Base-by-base conservation (phyloP, 2,888 invertebrate genomes). In the Drosophila limbata region DNA sequence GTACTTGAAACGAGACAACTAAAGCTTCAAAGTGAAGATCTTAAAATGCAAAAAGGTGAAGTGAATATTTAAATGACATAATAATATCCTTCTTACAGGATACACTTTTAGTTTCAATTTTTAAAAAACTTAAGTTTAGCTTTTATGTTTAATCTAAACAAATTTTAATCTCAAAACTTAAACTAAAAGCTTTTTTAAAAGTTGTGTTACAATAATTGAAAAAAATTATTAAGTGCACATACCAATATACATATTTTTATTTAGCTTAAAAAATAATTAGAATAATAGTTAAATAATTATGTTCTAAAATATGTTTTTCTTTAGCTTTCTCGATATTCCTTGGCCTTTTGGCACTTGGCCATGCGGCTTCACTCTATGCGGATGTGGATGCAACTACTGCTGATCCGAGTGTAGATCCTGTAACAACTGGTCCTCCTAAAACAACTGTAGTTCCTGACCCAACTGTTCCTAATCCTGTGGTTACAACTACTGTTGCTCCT, bases 21-120 rank as follows among this genome's bases (percentile, higher is more conserved):
- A n/a, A 56, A 62, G 33, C 28, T 17, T 11, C 28, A 4, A 44
- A 69, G 33, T 2, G 42, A 63, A 52, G 25, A 62, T 25, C 28
- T 51, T n/a, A 70, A 37, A 42, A 83, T 84, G 83, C 63, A 52
- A 62, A 84, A 79, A 87, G 88, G 83, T 83, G 57, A 69, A 77
- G 9, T 39, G 25, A 19, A 33, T 9, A 5, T 19, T 15, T 2
- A 37, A 55, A 28, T 13, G 13, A n/a, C n/a, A n/a, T n/a, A n/a
- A n/a, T n/a, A n/a, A n/a, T n/a, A n/a, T n/a, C n/a, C n/a, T n/a
- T n/a, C n/a, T n/a, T n/a, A n/a, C n/a, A n/a, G n/a, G n/a, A n/a
- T n/a, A n/a, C n/a, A n/a, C n/a, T n/a, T n/a, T n/a, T n/a, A n/a
- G n/a, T n/a, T n/a, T n/a, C n/a, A n/a, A n/a, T n/a, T n/a, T n/a